These are phyloP conservation scores for Phortica magna DNA, from an alignment of 2,888 invertebrate species.

Conservation along the genomic window DNA sequence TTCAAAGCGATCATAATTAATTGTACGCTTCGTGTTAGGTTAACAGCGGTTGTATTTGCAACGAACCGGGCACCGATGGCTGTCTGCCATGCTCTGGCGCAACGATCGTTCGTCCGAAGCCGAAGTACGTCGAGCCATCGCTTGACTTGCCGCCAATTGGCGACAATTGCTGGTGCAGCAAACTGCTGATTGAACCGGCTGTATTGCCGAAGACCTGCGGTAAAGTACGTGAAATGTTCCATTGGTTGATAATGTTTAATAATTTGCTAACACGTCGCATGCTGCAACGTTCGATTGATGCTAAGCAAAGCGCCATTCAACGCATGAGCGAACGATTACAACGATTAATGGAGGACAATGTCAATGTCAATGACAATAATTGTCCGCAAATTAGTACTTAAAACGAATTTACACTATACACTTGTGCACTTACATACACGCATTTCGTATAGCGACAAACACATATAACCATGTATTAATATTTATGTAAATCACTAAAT, in stretches of 20 bases:
- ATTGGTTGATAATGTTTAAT: conserved; percentile 67
- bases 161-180: conserved; percentile 76
- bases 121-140: conserved; percentile 57
- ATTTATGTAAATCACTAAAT: too few species aligned
- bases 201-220: conserved; percentile 68
- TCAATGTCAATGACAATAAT: conserved; percentile 44
- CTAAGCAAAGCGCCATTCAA: conserved; percentile 61
- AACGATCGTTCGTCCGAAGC: conserved; percentile 59
- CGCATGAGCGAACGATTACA: conserved; percentile 66
- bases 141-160: conserved; percentile 70
- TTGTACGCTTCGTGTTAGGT: conserved; percentile 50
- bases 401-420: conserved; percentile 47
- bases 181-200: conserved; percentile 76
- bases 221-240: conserved; percentile 73
- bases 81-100: conserved; percentile 64
- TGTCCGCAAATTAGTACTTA: conserved; percentile 45
- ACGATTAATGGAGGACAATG: conserved; percentile 42
- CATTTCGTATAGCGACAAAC: too few species aligned
- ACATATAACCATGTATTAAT: too few species aligned
- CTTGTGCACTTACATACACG: not conserved
- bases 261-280: conserved; percentile 67
- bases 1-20: not conserved
- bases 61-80: conserved; percentile 68
- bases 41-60: conserved; percentile 71
- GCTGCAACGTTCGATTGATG: conserved; percentile 63